Evolutionary conservation across 2,888 invertebrate genomes (phyloP).

Genomic region (Drosophila subsilvestris): DNA sequence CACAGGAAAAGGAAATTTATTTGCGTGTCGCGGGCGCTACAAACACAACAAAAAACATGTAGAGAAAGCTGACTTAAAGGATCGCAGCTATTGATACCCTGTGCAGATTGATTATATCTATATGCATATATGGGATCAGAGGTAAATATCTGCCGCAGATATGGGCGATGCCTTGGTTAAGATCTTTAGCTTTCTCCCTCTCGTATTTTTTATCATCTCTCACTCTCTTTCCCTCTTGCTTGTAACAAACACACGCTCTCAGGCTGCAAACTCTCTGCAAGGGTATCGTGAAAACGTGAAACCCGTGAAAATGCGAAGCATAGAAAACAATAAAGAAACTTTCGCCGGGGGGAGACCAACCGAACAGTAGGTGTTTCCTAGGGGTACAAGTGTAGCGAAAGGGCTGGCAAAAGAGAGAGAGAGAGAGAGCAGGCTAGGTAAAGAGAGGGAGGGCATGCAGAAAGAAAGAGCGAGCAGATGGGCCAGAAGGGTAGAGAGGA

Average conservation of each 20-base stretch:
- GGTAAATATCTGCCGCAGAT: too few species aligned
- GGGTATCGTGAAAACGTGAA: not conserved
- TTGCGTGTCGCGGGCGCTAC: slow-evolving; percentile 32
- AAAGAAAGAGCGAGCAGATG: not conserved
- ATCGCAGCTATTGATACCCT: not conserved
- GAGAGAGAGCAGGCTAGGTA: slow-evolving; percentile 3
- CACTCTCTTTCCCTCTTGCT: not conserved
- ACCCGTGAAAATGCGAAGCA: slow-evolving; percentile 56
- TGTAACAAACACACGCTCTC: not conserved
- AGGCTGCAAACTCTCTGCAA: not conserved
- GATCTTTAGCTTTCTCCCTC: too few species aligned
- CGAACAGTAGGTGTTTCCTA: not conserved
- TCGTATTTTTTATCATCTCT: too few species aligned
- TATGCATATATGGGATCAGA: not conserved
- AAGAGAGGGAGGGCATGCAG: not conserved
- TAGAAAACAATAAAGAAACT: slow-evolving; percentile 59
- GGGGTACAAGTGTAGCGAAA: not conserved
- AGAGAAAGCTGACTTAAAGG: not conserved
- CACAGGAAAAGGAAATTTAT: slow-evolving; percentile 56
- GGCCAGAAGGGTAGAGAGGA: not conserved
- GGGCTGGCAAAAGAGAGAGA: not conserved
- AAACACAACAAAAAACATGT: not conserved
- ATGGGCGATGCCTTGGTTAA: too few species aligned
- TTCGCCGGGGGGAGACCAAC: slow-evolving; percentile 2
- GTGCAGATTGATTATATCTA: not conserved